phyloP scores from a whole-genome alignment of 30 jellyfish, hydroid and myxozoan species.

The Phacellophora camtschatica region DNA sequence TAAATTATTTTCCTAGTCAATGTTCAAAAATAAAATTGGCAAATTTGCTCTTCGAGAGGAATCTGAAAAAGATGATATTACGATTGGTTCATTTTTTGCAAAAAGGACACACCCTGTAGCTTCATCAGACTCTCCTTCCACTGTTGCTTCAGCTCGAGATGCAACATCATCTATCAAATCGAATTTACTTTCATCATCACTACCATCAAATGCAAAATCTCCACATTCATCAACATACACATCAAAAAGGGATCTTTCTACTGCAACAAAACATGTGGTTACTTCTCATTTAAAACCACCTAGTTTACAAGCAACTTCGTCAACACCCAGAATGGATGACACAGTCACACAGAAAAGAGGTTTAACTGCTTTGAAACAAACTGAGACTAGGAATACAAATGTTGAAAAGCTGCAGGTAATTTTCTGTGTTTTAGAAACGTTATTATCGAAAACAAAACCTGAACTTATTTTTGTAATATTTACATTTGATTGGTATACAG shows the following conservation, averaged over 20 bases:
- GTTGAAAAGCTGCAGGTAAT: too few species aligned
- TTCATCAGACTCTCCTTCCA: constrained; percentile 26
- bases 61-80: constrained; percentile 32
- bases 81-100: constrained; percentile 55
- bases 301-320: too few species aligned
- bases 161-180: constrained; percentile 47
- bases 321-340: constrained; percentile 3
- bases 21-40: constrained; percentile 52
- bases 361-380: too few species aligned
- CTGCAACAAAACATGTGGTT: background rate
- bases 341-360: background rate
- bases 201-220: background rate
- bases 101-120: constrained; percentile 20
- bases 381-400: too few species aligned
- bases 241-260: background rate
- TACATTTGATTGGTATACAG: too few species aligned
- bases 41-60: constrained; percentile 45
- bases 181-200: constrained; percentile 20
- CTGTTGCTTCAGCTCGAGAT: constrained; percentile 92
- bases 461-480: too few species aligned
- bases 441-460: too few species aligned
- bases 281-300: too few species aligned
- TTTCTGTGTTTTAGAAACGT: too few species aligned
- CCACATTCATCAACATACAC: background rate
- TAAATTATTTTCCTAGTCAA: constrained; percentile 2